Base-by-base conservation (phyloP, 1,140 invertebrate species). In the Heliconius eleuchia region DNA sequence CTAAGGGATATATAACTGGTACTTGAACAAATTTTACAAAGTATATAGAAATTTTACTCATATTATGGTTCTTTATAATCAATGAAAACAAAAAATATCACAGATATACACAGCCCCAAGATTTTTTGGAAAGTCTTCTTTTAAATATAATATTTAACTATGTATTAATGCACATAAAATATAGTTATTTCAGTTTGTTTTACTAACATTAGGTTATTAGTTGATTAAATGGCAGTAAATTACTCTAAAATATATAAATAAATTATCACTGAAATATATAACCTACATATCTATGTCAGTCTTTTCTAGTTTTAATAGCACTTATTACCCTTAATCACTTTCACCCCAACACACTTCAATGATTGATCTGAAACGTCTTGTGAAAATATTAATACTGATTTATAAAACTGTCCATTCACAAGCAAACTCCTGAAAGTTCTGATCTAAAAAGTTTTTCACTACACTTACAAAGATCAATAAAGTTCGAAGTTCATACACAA, bases 401-500 rank as follows among this genome's bases (percentile, higher is more conserved):
- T 60, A 76, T n/a, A 80, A 73, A 74, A 82, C 79, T 82, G 84
- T 85, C 42, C 77, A 75, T 52, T 13, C 60, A 30, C 27, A 52
- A 66, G 66, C 11, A 39, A 60, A 42, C n/a, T 70, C 23, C 71
- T 73, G 19, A 80, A 78, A 71, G 80, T 81, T 81, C 80, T 37
- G 46, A 81, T 57, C 55, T 60, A 87, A 71, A 91, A 79, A 86
- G 89, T 92, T 90, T 88, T 87, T 87, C 92, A 94, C 93, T 92
- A 88, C 92, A 93, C 93, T 89, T 79, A 84, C 80, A 85, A 76
- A 87, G 82, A 89, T 90, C 84, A 94, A 94, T 89, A 94, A 94
- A 94, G 93, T 94, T 93, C 92, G 92, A 89, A 94, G 93, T 94
- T 94, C 91, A 89, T 89, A 90, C 91, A 94, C 92, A 94, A 91